These are phyloP conservation scores for Cheilosia variabilis DNA, from an alignment of 2,888 invertebrate species.

Conservation along the genomic window DNA sequence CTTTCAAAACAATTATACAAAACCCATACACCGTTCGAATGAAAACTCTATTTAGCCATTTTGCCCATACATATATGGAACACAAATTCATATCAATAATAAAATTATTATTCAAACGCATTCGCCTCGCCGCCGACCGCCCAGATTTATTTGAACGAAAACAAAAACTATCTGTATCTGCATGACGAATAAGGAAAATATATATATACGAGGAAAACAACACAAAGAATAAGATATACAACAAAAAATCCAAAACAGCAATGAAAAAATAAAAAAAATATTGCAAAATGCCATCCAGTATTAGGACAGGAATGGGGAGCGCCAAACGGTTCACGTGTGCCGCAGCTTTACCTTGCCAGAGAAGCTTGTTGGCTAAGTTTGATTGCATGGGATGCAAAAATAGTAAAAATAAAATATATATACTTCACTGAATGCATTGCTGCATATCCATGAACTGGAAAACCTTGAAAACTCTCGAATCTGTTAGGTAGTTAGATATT, in stretches of 20 bases:
- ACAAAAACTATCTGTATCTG: constrained; percentile 55
- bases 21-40: constrained; percentile 1
- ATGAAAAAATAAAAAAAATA: constrained; percentile 13
- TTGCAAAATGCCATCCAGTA: constrained; percentile 64
- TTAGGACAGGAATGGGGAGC: constrained; percentile 63
- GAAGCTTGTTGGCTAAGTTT: constrained; percentile 74
- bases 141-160: constrained; percentile 6
- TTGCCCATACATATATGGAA: constrained; percentile 19
- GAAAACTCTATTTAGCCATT: constrained; percentile 33
- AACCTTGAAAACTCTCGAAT: constrained; percentile 81
- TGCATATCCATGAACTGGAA: constrained; percentile 82
- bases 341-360: constrained; percentile 77
- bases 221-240: constrained; percentile 47
- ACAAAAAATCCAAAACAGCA: constrained; percentile 15
- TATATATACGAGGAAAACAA: constrained; percentile 42
- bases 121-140: constrained; percentile 16
- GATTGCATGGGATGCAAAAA: constrained; percentile 71
- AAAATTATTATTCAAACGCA: constrained; percentile 65
- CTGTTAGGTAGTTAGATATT: constrained; percentile 66
- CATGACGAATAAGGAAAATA: constrained; percentile 66
- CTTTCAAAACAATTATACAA: constrained; percentile 14
- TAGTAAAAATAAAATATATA: constrained; percentile 31
- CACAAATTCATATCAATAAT: constrained; percentile 37
- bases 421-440: constrained; percentile 48
- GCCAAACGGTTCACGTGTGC: constrained; percentile 65